Evolutionary conservation across 2,797 vertebrate genomes (phyloP).

Genomic region (Xyrichtys novacula): DNA sequence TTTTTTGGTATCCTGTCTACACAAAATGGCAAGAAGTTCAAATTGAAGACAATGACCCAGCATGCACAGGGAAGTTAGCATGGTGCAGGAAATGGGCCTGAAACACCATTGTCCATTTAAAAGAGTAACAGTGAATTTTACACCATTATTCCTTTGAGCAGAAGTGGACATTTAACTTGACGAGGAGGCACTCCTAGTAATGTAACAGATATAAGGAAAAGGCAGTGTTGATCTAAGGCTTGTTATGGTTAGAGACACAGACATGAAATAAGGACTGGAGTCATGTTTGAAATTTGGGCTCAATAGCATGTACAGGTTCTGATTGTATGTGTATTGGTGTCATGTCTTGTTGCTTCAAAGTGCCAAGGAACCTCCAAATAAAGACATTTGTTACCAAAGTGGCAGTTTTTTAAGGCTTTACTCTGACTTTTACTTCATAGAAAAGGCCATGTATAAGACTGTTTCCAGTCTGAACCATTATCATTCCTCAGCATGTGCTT

Average conservation of each 20-base stretch:
- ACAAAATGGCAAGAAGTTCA: slow-evolving; percentile 9
- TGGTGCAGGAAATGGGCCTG: not conserved
- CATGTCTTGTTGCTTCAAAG: slow-evolving; percentile 48
- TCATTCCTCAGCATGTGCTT: slow-evolving; percentile 1
- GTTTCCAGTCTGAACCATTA: slow-evolving; percentile 20
- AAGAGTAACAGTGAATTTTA: slow-evolving; percentile 13
- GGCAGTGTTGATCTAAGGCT: slow-evolving; percentile 37
- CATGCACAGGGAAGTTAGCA: not conserved
- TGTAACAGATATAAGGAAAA: slow-evolving; percentile 51
- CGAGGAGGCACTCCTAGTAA: slow-evolving; percentile 11
- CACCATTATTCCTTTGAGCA: slow-evolving; percentile 46
- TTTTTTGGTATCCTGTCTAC: slow-evolving; percentile 6
- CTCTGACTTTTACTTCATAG: too few relatives aligned
- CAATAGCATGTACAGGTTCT: slow-evolving; percentile 39
- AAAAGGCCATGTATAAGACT: not conserved
- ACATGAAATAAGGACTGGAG: slow-evolving; percentile 30
- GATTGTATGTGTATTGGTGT: slow-evolving; percentile 37
- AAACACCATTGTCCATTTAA: not conserved
- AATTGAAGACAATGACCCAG: not conserved
- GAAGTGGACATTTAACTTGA: slow-evolving; percentile 8
- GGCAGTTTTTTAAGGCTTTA: slow-evolving; percentile 1
- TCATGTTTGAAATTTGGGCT: slow-evolving; percentile 59
- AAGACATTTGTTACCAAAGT: slow-evolving; percentile 59
- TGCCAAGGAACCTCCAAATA: slow-evolving; percentile 65
- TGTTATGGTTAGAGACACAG: slow-evolving; percentile 38